phyloP scores from a whole-genome alignment of 2,113 vertebrate species.

The Ophiodon elongatus region DNA sequence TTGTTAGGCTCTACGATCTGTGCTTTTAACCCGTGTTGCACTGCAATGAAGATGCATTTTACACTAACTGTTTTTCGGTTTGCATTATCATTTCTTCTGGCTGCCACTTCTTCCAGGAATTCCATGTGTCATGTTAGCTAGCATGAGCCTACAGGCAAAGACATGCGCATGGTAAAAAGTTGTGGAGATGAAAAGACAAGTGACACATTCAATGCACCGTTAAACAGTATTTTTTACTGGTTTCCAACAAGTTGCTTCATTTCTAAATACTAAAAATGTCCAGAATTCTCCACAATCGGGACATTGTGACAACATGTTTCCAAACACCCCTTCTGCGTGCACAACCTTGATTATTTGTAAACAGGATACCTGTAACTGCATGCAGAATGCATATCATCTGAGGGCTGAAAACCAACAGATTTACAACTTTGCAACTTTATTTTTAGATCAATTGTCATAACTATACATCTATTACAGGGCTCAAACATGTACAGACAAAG shows the following conservation, averaged over 20 bases:
- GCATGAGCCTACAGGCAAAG: too few species aligned
- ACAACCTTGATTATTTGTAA: background rate
- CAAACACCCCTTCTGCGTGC: background rate
- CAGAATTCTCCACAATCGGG: too few species aligned
- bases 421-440: background rate
- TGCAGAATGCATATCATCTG: background rate
- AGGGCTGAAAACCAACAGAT: background rate
- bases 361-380: background rate
- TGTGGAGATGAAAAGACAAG: background rate
- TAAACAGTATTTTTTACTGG: background rate
- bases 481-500: background rate
- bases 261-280: too few species aligned
- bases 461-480: background rate
- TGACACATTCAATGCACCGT: too few species aligned
- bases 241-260: background rate
- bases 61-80: background rate
- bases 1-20: background rate
- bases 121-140: background rate
- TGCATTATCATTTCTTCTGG: background rate
- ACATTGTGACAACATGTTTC: too few species aligned
- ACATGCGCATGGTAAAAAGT: background rate
- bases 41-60: background rate
- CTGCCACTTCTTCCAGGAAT: background rate
- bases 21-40: background rate
- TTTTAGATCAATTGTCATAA: background rate